Conservation (phyloP, 2,113 vertebrate species). For the Misgurnus anguillicaudatus region DNA sequence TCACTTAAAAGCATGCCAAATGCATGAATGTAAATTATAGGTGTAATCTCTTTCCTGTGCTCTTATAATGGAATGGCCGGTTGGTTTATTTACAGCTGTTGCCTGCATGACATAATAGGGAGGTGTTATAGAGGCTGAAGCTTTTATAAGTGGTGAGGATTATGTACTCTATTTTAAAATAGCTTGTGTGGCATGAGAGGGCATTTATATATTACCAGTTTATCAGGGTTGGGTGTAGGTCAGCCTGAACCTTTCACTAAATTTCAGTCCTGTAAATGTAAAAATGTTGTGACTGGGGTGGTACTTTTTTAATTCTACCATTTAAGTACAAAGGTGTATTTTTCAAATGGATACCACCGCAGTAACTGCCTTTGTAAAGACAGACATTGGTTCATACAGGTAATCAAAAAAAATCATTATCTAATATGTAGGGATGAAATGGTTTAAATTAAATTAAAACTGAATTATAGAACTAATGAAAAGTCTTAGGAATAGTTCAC, state of each 20-base stretch:
- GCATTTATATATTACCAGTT: not conserved
- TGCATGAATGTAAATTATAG: not conserved
- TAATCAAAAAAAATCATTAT: too few species aligned
- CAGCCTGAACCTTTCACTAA: not conserved
- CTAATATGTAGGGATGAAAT: too few species aligned
- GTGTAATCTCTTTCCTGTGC: not conserved
- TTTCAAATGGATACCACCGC: too few species aligned
- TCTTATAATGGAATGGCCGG: constrained; percentile 2
- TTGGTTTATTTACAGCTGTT: not conserved
- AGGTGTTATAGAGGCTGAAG: constrained; percentile 11
- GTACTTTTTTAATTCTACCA: too few species aligned
- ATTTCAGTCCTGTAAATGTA: not conserved
- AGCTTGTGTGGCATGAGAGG: not conserved
- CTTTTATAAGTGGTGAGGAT: constrained; percentile 11
- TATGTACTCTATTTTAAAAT: constrained; percentile 4
- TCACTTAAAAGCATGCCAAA: too few species aligned
- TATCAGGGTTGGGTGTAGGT: not conserved
- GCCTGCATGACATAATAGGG: constrained; percentile 23
- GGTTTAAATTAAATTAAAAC: too few species aligned
- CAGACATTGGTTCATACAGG: too few species aligned
- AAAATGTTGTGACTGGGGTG: too few species aligned
- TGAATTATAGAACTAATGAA: too few species aligned
- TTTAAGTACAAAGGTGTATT: too few species aligned
- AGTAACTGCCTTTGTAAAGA: too few species aligned
- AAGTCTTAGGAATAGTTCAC: too few species aligned